Percentiles rank a stretch among this genome's conserved stretches.
Evolutionary conservation across 2,797 vertebrate species (phyloP).

Genomic region (Artibeus lituratus): DNA sequence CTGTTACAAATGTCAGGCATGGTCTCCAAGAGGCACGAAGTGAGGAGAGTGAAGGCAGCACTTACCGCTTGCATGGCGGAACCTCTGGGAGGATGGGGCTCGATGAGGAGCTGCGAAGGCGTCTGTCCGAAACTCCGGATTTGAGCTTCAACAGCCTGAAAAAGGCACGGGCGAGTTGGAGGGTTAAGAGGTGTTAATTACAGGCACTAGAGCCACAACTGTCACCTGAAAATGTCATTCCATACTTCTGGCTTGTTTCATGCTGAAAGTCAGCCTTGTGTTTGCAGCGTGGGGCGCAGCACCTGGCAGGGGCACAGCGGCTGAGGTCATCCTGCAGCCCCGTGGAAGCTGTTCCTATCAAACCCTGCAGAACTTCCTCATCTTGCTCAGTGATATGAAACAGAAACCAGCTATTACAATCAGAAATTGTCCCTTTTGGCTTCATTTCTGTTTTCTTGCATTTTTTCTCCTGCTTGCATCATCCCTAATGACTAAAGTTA

Average conservation of each 20-base stretch:
- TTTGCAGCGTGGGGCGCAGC: slow-evolving; percentile 80
- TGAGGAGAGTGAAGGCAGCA: slow-evolving; percentile 44
- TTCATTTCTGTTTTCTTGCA: slow-evolving; percentile 76
- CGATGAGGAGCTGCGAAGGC: slow-evolving; percentile 96
- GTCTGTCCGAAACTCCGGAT: slow-evolving; percentile 99
- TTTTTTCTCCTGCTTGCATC: slow-evolving; percentile 68
- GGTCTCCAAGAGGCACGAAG: background rate
- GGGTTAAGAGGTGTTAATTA: slow-evolving; percentile 93
- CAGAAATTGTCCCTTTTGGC: slow-evolving; percentile 76
- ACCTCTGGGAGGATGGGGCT: slow-evolving; percentile 96
- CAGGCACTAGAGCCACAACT: slow-evolving; percentile 90
- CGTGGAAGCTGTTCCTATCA: slow-evolving; percentile 88
- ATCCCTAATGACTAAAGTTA: slow-evolving; percentile 64
- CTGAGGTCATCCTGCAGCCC: slow-evolving; percentile 88
- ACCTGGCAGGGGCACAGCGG: slow-evolving; percentile 85
- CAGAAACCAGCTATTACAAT: slow-evolving; percentile 83
- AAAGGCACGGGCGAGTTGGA: slow-evolving; percentile 82
- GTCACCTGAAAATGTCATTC: slow-evolving; percentile 89
- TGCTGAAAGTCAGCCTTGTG: slow-evolving; percentile 80
- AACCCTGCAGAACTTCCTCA: slow-evolving; percentile 82
- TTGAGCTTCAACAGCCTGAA: slow-evolving; percentile 97
- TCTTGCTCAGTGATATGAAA: slow-evolving; percentile 82
- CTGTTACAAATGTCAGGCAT: background rate
- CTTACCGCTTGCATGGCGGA: slow-evolving; percentile 99
- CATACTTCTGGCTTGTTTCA: slow-evolving; percentile 90